Base-by-base conservation (phyloP, 1,140 invertebrate species). In the Drosophila varians region DNA sequence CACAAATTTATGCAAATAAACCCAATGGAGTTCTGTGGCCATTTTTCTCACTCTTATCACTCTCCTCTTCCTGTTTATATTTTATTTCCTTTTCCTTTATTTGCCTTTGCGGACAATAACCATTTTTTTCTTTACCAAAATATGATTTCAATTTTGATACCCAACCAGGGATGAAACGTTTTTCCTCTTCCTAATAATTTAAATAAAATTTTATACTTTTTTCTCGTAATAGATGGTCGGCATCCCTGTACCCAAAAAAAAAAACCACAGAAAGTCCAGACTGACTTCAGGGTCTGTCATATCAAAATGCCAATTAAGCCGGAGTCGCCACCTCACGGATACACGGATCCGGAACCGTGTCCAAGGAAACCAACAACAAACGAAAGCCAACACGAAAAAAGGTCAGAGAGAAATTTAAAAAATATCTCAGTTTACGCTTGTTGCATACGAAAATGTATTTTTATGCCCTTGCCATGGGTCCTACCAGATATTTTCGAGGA, bases 251-350 rank as follows among this genome's bases (percentile, higher is more conserved):
- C 9, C 28, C 11, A 31, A 31, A 31, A 49, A 31, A 31, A 31
- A 31, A 49, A 49, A 34, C 70, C 26, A 45, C 31, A 38, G 4
- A 46, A 58, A 34, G 40, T 48, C 36, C 42, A 45, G 57, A 28
- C 42, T 52, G 28, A 21, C 36, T 46, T 6, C 38, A 21, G 25
- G 49, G 28, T 64, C 80, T 74, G 82, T 86, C 82, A 86, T 86
- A 70, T 82, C 77, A 69, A 70, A 87, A 87, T 82, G 82, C 69
- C 82, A 86, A 86, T 86, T 86, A 86, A 77, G 77, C 69, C 57
- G 18, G 26, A 53, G 26, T 49, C 14, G 77, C 23, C 74, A 74
- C 64, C 73, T 77, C 75, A 61, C 28, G 11, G n/a, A 60, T 18
- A 42, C 38, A 9, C 38, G 38, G 16, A 42, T 42, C 36, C 56